Conservation (phyloP, 2,113 vertebrate species). For the Crotophaga sulcirostris region DNA sequence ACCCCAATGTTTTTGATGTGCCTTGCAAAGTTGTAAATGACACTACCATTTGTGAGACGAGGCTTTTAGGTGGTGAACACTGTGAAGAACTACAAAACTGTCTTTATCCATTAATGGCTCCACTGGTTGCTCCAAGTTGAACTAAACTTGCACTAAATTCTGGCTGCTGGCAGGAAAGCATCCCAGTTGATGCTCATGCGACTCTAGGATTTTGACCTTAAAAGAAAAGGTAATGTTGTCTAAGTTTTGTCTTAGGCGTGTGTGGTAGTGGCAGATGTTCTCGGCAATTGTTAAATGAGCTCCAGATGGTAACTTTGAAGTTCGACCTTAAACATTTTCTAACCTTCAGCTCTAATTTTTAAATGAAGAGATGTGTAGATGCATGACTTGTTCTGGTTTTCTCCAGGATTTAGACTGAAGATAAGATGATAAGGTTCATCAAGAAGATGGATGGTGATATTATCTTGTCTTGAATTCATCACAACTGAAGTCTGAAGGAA, state of each 20-base stretch:
- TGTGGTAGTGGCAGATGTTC: slow-evolving; percentile 45
- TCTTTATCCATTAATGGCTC: background rate
- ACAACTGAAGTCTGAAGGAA: slow-evolving; percentile 52
- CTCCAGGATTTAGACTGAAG: slow-evolving; percentile 9
- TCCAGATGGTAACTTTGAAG: slow-evolving; percentile 61
- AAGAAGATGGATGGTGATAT: slow-evolving; percentile 59
- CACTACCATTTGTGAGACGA: background rate
- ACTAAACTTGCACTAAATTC: background rate
- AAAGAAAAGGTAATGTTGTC: slow-evolving; percentile 1
- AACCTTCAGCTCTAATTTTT: slow-evolving; percentile 58
- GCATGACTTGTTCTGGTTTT: slow-evolving; percentile 33
- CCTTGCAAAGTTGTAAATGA: background rate
- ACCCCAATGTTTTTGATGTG: rapidly evolving
- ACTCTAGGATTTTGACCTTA: slow-evolving; percentile 17
- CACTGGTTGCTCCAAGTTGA: background rate
- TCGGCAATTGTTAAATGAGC: slow-evolving; percentile 53
- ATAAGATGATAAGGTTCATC: slow-evolving; percentile 55
- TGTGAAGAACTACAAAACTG: background rate
- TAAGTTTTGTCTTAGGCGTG: slow-evolving; percentile 17
- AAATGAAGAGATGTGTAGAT: slow-evolving; percentile 43
- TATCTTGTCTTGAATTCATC: slow-evolving; percentile 41
- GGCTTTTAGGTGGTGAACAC: background rate
- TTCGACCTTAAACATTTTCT: slow-evolving; percentile 62
- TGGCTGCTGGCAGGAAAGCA: background rate
- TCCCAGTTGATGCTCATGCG: background rate